Percentiles rank a stretch among this genome's conserved stretches.
Conservation (phyloP, 2,797 vertebrate species). For the Siniperca scherzeri region DNA sequence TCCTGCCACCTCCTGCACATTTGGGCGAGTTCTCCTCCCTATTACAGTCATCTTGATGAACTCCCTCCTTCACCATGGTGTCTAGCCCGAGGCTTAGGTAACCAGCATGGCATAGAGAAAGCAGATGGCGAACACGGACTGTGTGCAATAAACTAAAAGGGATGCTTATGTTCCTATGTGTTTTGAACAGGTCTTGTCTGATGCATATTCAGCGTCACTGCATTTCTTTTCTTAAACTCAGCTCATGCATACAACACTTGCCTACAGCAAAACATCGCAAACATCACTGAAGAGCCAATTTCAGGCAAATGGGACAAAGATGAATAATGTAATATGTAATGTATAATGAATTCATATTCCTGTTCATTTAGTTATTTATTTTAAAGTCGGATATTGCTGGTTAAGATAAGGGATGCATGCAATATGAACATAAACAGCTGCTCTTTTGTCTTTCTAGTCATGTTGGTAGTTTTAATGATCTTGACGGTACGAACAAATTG, state of each 20-base stretch:
- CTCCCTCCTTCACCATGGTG: neutral
- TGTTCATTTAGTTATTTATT: constrained; percentile 16
- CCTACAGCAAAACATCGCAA: constrained; percentile 23
- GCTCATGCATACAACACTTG: constrained; percentile 15
- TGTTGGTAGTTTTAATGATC: constrained; percentile 4
- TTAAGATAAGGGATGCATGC: constrained; percentile 9
- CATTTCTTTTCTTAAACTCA: constrained; percentile 15
- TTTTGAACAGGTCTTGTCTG: constrained; percentile 12
- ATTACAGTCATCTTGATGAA: constrained; percentile 33
- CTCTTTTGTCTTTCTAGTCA: neutral
- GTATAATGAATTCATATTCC: constrained; percentile 19
- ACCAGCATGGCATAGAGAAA: constrained; percentile 16
- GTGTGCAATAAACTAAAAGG: constrained; percentile 40
- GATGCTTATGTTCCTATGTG: constrained; percentile 4
- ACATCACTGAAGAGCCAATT: constrained; percentile 20
- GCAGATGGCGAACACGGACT: constrained; percentile 41
- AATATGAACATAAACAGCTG: neutral
- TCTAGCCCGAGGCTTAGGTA: constrained; percentile 24
- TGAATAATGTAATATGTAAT: constrained; percentile 23
- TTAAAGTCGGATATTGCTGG: constrained; percentile 3
- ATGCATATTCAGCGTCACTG: constrained; percentile 13
- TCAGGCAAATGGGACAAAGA: constrained; percentile 26
- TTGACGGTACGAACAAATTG: neutral
- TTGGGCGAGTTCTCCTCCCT: neutral
- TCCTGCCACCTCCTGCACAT: constrained; percentile 31